Conservation (phyloP, 2,797 vertebrate genomes). For the Anguilla marmorata region DNA sequence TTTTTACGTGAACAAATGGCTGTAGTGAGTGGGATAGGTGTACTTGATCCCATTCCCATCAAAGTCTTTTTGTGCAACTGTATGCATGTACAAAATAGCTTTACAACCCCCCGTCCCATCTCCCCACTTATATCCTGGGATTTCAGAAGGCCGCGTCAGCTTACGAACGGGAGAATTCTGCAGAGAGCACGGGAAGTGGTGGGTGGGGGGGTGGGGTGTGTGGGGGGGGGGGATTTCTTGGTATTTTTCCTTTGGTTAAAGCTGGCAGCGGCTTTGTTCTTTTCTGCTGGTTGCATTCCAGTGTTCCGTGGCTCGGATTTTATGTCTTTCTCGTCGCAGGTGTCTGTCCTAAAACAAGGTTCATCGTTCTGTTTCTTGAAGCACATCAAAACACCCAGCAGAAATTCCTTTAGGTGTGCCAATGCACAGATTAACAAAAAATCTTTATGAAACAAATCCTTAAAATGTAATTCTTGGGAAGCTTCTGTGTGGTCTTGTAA, state of each 20-base stretch:
- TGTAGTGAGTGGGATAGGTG: too few relatives aligned
- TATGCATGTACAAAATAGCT: conserved; percentile 12
- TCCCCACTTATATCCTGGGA: not conserved
- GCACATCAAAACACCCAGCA: conserved; percentile 6
- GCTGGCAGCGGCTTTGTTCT: conserved; percentile 24
- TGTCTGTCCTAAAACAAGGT: conserved; percentile 49
- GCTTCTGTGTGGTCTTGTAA: not conserved
- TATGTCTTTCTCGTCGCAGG: conserved; percentile 59
- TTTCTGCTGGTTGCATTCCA: conserved; percentile 53
- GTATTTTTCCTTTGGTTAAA: not conserved
- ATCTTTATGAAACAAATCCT: not conserved
- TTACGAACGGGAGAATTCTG: not conserved
- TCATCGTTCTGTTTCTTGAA: conserved; percentile 68
- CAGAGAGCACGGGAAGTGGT: not conserved
- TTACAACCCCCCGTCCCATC: not conserved
- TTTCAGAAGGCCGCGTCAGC: not conserved
- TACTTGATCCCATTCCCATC: not conserved
- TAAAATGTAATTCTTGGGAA: not conserved
- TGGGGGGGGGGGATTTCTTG: not conserved
- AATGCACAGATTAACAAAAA: not conserved
- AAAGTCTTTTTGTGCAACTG: not conserved
- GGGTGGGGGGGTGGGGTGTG: not conserved
- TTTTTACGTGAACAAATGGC: too few relatives aligned
- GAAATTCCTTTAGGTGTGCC: not conserved
- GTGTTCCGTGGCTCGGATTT: conserved; percentile 52